These are phyloP conservation scores for Eristalis tenax DNA, from an alignment of 2,888 invertebrate genomes.

Conservation along the genomic window DNA sequence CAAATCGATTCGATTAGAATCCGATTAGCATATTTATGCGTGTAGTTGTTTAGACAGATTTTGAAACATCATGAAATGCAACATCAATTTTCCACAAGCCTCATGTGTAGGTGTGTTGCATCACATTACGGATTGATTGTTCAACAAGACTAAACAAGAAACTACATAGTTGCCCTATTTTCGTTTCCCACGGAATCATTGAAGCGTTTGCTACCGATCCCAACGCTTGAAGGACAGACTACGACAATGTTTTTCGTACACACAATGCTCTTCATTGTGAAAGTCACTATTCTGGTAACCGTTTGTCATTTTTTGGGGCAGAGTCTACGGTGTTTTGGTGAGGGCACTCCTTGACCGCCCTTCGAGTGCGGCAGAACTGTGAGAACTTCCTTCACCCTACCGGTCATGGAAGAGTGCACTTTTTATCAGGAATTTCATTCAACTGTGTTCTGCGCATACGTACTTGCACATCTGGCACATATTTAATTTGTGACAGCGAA, in stretches of 20 bases:
- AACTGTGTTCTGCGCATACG: not conserved
- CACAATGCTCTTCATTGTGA: slow-evolving; percentile 12
- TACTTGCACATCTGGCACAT: slow-evolving; percentile 19
- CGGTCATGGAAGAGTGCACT: slow-evolving; percentile 51
- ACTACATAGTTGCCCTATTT: slow-evolving; percentile 32
- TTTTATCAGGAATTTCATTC: not conserved
- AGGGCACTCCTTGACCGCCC: slow-evolving; percentile 49
- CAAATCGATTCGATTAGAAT: slow-evolving; percentile 58
- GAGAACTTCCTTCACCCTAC: slow-evolving; percentile 51
- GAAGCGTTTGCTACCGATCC: slow-evolving; percentile 54
- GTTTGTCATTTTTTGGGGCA: slow-evolving; percentile 7
- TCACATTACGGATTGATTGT: slow-evolving; percentile 37
- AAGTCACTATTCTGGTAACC: slow-evolving; percentile 49
- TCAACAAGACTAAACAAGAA: slow-evolving; percentile 29
- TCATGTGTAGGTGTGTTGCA: slow-evolving; percentile 46
- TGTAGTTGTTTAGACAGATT: slow-evolving; percentile 37
- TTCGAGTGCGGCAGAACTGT: slow-evolving; percentile 32
- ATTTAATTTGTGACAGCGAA: not conserved
- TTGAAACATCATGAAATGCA: slow-evolving; percentile 51
- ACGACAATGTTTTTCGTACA: not conserved
- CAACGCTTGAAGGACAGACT: slow-evolving; percentile 12
- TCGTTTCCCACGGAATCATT: slow-evolving; percentile 59
- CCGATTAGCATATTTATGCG: slow-evolving; percentile 53
- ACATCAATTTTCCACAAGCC: slow-evolving; percentile 51
- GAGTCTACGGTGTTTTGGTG: slow-evolving; percentile 15